Evolutionary conservation across 2,113 vertebrate species (phyloP).

Genomic region (Entomyzon cyanotis): DNA sequence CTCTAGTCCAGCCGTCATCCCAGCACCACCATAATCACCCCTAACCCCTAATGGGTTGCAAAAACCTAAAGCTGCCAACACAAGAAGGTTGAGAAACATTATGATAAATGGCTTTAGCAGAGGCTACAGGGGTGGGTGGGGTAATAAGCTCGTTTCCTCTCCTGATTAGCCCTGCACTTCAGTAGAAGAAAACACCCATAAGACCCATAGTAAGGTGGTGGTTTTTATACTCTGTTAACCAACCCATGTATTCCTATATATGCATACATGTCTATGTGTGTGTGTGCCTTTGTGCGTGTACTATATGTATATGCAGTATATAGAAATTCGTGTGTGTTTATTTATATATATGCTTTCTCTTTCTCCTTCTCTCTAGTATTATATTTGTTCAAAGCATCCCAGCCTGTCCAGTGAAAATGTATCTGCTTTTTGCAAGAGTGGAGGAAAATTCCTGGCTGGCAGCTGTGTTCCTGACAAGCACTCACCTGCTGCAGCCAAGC

Average conservation of each 20-base stretch:
- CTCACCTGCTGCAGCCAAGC: background rate
- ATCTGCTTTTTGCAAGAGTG: background rate
- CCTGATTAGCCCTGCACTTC: slow-evolving; percentile 23
- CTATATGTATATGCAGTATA: background rate
- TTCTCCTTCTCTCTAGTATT: background rate
- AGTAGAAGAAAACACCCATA: background rate
- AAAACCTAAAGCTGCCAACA: background rate
- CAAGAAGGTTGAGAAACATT: background rate
- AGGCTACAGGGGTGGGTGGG: background rate
- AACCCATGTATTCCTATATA: background rate
- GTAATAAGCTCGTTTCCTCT: slow-evolving; percentile 22
- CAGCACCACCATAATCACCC: background rate
- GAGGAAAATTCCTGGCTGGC: background rate
- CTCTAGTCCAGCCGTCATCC: background rate
- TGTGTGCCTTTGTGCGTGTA: background rate
- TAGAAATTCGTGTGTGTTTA: background rate
- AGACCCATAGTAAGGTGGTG: background rate
- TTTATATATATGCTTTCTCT: background rate
- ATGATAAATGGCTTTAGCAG: slow-evolving; percentile 18
- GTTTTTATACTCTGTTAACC: background rate
- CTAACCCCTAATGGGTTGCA: background rate
- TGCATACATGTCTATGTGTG: background rate
- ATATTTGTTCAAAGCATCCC: background rate
- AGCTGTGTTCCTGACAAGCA: background rate
- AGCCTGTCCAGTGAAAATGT: background rate